A percentile compares a stretch with the other conserved stretches of the same genome.
phyloP scores from a whole-genome alignment of 2,797 vertebrate genomes.

The Luscinia megarhynchos region DNA sequence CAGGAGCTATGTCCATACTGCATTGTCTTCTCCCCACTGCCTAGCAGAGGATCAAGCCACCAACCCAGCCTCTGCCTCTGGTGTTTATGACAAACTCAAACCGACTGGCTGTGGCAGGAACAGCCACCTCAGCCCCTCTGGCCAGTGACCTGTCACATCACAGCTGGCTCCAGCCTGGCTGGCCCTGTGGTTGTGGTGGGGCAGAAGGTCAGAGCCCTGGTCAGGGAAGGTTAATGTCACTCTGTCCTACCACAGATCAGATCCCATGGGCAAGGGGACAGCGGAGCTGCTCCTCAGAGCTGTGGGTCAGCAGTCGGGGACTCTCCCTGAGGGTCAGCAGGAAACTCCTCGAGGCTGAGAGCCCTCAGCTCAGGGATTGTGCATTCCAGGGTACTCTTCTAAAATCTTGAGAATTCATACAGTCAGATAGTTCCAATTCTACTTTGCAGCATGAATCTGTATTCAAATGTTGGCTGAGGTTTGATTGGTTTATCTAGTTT shows the following conservation, averaged over 20 bases:
- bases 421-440: not conserved
- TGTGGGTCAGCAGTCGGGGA: rapidly evolving
- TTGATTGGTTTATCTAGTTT: not conserved
- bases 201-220: rapidly evolving
- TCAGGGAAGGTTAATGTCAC: not conserved
- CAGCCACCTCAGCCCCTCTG: not conserved
- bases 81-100: not conserved
- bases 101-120: not conserved
- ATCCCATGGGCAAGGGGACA: not conserved
- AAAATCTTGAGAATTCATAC: not conserved
- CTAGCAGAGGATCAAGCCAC: not conserved
- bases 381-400: not conserved
- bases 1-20: not conserved
- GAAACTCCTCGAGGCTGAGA: not conserved
- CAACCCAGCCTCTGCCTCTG: not conserved
- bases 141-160: not conserved
- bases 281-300: not conserved
- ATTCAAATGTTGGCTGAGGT: not conserved
- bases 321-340: not conserved
- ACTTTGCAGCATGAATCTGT: not conserved
- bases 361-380: not conserved
- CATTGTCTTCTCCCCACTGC: not conserved
- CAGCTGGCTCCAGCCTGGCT: rapidly evolving
- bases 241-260: not conserved
- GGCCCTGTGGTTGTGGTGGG: not conserved